Evolutionary conservation across 2,888 invertebrate species (phyloP).

Genomic region (Drosophila rubida): DNA sequence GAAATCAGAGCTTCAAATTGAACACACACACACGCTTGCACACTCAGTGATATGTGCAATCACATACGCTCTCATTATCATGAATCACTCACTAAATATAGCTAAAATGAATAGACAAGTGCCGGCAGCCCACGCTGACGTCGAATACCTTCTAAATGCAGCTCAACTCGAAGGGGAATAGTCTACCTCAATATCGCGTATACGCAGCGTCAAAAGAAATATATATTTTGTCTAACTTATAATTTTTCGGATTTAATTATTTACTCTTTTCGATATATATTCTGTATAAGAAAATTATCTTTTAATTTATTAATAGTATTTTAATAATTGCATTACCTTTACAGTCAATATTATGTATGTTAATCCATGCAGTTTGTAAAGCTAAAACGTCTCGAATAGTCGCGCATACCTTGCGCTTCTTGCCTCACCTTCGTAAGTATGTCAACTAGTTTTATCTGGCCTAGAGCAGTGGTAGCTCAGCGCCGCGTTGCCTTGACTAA

Average conservation of each 20-base stretch:
- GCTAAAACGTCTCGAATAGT: background rate
- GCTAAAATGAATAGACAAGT: conserved; percentile 20
- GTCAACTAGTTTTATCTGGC: conserved; percentile 78
- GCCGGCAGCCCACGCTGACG: background rate
- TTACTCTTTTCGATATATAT: too few species aligned
- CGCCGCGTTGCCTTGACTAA: conserved; percentile 44
- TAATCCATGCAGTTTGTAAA: too few species aligned
- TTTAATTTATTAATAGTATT: too few species aligned
- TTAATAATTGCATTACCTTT: too few species aligned
- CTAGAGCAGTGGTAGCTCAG: conserved; percentile 51
- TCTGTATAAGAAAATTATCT: too few species aligned
- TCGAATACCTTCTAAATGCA: conserved; percentile 3
- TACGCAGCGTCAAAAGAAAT: background rate
- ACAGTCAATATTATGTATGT: too few species aligned
- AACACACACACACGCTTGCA: conserved; percentile 5
- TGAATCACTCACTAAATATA: conserved; percentile 67
- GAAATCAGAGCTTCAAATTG: conserved; percentile 61
- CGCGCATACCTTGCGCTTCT: conserved; percentile 19
- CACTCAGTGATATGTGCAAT: conserved; percentile 5
- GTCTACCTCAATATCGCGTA: background rate
- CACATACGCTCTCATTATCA: conserved; percentile 55
- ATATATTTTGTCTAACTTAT: too few species aligned
- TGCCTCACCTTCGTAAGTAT: conserved; percentile 43
- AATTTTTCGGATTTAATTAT: too few species aligned
- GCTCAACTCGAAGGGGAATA: background rate